Evolutionary conservation across 2,888 invertebrate genomes (phyloP), one percentile per base, ranked within the genome.

Genomic region (Ethmia dodecea): DNA sequence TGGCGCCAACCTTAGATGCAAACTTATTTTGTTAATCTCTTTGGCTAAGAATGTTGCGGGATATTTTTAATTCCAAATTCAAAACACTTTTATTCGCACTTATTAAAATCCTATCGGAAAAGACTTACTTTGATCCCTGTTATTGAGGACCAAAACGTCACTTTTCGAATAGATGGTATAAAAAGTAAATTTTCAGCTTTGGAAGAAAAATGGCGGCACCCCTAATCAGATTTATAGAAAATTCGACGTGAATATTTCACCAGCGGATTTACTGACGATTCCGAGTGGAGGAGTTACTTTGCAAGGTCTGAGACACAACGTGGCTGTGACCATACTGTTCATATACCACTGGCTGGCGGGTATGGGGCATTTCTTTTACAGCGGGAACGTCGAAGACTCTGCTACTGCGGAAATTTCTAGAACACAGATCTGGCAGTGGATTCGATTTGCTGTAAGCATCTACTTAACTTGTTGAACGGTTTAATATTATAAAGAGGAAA

Each of bases 381-480:
- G 86, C 42, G 90, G 89, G 8, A 84, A 87, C 13, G 88, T 92
- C 14, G 93, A 93, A 60, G 93, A 93, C 60, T 92, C 92, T 0
- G 92, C 93, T 3, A 93, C 93, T 0, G 92, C 92, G 1, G 93
- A 93, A 68, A 93, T 93, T 56, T 92, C 91, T 0, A 79, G 92
- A 33, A 89, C 88, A 14, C 92, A 92, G 70, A 86, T 93, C 36
- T 92, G 92, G 92, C 92, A 93, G 63, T 93, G 92, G 91, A 88
- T 92, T 38, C 74, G 89, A 37, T 91, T 91, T 58, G 67, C 83
- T 50, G 89, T 89, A 56, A 70, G 74, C 61, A 13, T 32, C 11
- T 12, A 26, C n/a, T n/a, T n/a, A n/a, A n/a, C n/a, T n/a, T n/a
- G n/a, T n/a, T n/a, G n/a, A n/a, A n/a, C n/a, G n/a, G n/a, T n/a